Evolutionary conservation across 1,140 invertebrate genomes (phyloP).

Genomic region (Drosophila lacertosa): DNA sequence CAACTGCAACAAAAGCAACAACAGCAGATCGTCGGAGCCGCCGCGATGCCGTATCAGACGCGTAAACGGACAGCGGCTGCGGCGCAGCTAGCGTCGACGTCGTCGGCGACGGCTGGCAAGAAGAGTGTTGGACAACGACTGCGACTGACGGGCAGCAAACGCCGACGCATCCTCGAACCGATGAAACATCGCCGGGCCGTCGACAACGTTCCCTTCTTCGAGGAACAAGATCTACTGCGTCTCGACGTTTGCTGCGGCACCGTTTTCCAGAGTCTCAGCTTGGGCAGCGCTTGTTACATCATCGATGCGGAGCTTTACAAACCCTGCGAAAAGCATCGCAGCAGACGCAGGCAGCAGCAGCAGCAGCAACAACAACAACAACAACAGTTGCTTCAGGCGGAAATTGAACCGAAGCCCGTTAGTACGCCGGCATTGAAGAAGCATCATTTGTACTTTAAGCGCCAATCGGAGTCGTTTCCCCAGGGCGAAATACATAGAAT

Average conservation of each 20-base stretch:
- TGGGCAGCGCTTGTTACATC: slow-evolving; percentile 64
- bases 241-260: slow-evolving; percentile 76
- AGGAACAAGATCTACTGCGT: slow-evolving; percentile 61
- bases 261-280: slow-evolving; percentile 65
- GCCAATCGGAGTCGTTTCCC: slow-evolving; percentile 80
- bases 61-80: slow-evolving; percentile 75
- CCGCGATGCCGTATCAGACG: slow-evolving; percentile 65
- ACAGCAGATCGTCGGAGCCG: neutral
- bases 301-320: slow-evolving; percentile 71
- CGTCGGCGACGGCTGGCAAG: slow-evolving; percentile 11
- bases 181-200: slow-evolving; percentile 58
- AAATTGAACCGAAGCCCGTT: slow-evolving; percentile 25
- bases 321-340: slow-evolving; percentile 71
- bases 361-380: slow-evolving; percentile 18
- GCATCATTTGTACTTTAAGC: slow-evolving; percentile 81
- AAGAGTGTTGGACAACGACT: slow-evolving; percentile 14
- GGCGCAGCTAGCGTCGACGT: slow-evolving; percentile 26
- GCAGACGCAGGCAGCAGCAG: slow-evolving; percentile 36
- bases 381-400: slow-evolving; percentile 6
- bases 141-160: slow-evolving; percentile 55
- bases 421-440: slow-evolving; percentile 75
- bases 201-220: slow-evolving; percentile 72
- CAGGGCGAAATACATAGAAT: slow-evolving; percentile 72
- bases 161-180: slow-evolving; percentile 61
- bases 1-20: slow-evolving; percentile 2